Evolutionary conservation across 1,140 invertebrate species (phyloP).

Genomic region (Drosophila azteca): DNA sequence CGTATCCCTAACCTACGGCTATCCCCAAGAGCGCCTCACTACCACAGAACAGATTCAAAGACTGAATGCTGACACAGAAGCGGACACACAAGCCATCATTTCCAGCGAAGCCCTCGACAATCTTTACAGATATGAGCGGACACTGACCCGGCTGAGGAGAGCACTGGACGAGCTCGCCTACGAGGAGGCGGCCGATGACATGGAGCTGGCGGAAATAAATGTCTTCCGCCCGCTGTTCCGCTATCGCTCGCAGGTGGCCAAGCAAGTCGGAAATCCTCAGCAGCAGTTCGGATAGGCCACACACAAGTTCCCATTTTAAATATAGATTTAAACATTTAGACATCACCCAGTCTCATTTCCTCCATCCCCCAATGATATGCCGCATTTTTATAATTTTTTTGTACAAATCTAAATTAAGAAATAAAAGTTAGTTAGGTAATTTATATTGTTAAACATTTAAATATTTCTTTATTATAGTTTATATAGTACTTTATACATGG

Average conservation of each 20-base stretch:
- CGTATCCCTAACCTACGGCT: slow-evolving; percentile 1
- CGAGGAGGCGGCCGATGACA: slow-evolving; percentile 64
- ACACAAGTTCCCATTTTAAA: not conserved
- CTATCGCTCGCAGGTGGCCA: slow-evolving; percentile 65
- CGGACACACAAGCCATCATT: not conserved
- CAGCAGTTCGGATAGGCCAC: slow-evolving; percentile 50
- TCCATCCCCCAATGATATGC: slow-evolving; percentile 7
- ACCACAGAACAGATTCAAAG: slow-evolving; percentile 32
- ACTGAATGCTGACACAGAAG: slow-evolving; percentile 21
- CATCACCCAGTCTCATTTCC: not conserved
- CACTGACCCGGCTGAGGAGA: slow-evolving; percentile 48
- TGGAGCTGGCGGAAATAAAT: slow-evolving; percentile 79
- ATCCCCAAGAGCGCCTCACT: slow-evolving; percentile 32
- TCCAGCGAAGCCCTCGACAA: slow-evolving; percentile 23
- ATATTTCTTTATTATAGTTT: slow-evolving; percentile 59
- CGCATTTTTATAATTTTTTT: slow-evolving; percentile 32
- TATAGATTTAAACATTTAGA: slow-evolving; percentile 2
- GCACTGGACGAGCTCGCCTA: slow-evolving; percentile 57
- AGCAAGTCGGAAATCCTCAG: slow-evolving; percentile 49
- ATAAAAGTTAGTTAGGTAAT: slow-evolving; percentile 18
- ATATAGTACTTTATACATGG: slow-evolving; percentile 8
- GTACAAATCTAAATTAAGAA: slow-evolving; percentile 44
- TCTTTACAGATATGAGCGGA: slow-evolving; percentile 45
- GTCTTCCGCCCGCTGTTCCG: slow-evolving; percentile 77
- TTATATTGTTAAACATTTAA: slow-evolving; percentile 74